Evolutionary conservation across 2,888 invertebrate genomes (phyloP).

Genomic region (Pollenia griseotomentosa): DNA sequence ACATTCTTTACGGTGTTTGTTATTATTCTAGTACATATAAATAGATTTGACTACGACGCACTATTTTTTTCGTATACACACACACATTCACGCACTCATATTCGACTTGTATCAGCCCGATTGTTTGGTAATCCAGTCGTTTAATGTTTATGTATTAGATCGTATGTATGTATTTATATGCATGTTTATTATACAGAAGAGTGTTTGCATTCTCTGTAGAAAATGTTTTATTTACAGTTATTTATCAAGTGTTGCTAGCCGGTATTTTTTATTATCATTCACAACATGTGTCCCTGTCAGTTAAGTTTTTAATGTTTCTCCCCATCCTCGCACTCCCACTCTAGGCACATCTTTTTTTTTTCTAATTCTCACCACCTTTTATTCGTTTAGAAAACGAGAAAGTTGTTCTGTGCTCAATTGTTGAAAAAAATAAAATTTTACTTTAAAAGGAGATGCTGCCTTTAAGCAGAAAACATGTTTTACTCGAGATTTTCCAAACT

Average conservation of each 20-base stretch:
- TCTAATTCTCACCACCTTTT: constrained; percentile 24
- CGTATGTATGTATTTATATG: not conserved
- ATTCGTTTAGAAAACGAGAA: constrained; percentile 9
- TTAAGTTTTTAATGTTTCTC: constrained; percentile 22
- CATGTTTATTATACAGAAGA: not conserved
- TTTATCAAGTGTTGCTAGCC: constrained; percentile 70
- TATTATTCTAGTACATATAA: constrained; percentile 40
- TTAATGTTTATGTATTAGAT: not conserved
- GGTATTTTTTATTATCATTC: constrained; percentile 68
- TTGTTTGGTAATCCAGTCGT: not conserved
- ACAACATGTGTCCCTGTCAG: constrained; percentile 63
- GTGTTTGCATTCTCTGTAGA: not conserved
- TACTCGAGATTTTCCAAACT: not conserved
- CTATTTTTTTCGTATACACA: constrained; percentile 7
- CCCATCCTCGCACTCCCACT: not conserved
- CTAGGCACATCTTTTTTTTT: not conserved
- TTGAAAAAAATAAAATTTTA: constrained; percentile 58
- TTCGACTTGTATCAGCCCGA: not conserved
- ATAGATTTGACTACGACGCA: constrained; percentile 15
- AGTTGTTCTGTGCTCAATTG: constrained; percentile 38
- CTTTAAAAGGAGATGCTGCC: constrained; percentile 58
- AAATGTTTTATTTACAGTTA: constrained; percentile 45
- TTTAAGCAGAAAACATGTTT: constrained; percentile 32
- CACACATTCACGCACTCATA: not conserved
- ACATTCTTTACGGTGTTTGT: constrained; percentile 7